These are phyloP conservation scores for Tangara arthus DNA, from an alignment of 2,797 vertebrate genomes.

Conservation along the genomic window DNA sequence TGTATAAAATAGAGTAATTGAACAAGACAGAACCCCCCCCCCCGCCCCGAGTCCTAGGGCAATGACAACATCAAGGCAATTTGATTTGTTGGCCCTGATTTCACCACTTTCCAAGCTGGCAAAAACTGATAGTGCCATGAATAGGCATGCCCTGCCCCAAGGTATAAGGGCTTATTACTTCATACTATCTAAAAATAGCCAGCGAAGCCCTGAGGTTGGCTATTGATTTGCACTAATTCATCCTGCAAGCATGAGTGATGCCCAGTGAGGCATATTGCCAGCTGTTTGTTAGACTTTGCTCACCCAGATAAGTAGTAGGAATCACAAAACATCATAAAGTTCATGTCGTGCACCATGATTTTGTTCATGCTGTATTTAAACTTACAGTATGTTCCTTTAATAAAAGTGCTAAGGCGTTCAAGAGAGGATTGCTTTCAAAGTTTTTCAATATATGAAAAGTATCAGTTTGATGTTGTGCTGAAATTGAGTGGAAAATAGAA, in stretches of 20 bases:
- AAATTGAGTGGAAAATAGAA: neutral
- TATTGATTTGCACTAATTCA: neutral
- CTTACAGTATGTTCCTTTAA: neutral
- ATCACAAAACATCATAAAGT: neutral
- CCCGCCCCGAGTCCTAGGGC: neutral
- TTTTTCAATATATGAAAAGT: neutral
- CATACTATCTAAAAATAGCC: neutral
- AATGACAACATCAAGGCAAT: neutral
- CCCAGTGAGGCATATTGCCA: neutral
- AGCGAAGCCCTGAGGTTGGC: neutral
- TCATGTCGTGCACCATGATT: neutral
- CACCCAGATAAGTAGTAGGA: neutral
- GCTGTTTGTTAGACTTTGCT: neutral
- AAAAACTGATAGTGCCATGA: slow-evolving; percentile 1
- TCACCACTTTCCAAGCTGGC: slow-evolving; percentile 15
- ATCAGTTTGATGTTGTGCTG: neutral
- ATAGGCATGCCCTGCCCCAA: neutral
- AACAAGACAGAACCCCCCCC: neutral
- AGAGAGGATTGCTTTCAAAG: neutral
- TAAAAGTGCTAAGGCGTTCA: neutral
- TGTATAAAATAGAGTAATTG: neutral
- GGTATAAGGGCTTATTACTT: neutral
- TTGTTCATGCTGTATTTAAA: neutral
- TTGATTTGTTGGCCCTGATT: neutral
- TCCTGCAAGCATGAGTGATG: neutral